phyloP scores from a whole-genome alignment of 2,888 invertebrate species.

The Sicus ferrugineus region DNA sequence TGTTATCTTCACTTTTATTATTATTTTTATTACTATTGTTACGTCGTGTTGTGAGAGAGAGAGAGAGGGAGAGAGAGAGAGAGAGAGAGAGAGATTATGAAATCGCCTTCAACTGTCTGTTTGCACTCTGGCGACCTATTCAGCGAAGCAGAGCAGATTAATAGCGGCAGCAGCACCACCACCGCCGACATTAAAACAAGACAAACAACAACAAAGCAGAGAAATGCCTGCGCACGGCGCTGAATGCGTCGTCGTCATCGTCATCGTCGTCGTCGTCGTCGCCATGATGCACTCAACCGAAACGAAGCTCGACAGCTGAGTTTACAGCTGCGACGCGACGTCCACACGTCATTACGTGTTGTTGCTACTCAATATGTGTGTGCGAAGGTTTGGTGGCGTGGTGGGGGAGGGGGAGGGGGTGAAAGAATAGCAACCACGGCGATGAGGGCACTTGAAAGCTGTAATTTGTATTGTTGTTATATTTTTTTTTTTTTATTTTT shows the following conservation, averaged over 20 bases:
- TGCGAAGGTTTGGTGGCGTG: no score
- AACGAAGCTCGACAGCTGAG: neutral
- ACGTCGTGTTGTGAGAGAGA: conserved; percentile 1
- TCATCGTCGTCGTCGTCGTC: conserved; percentile 19
- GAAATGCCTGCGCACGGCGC: neutral
- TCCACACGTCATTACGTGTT: neutral
- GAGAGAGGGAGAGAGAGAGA: no score
- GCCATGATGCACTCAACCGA: conserved; percentile 28
- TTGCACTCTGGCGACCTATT: conserved; percentile 50
- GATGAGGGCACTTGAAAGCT: conserved; percentile 30
- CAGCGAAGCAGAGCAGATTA: conserved; percentile 27
- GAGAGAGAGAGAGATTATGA: conserved; percentile 51
- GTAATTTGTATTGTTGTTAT: conserved; percentile 23
- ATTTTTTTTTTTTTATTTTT: neutral
- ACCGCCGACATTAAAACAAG: neutral
- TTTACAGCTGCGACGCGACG: neutral
- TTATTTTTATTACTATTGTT: neutral
- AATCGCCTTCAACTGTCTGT: conserved; percentile 57
- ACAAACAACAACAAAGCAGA: neutral
- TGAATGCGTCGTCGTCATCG: conserved; percentile 21
- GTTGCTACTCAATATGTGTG: no score
- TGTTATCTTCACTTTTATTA: neutral
- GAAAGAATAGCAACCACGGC: neutral
- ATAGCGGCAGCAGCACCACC: neutral
- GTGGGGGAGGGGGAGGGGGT: no score